Percentiles rank a stretch among this genome's conserved stretches.
These are phyloP conservation scores for Ammospiza caudacuta DNA, from an alignment of 2,113 vertebrate species.

Conservation along the genomic window DNA sequence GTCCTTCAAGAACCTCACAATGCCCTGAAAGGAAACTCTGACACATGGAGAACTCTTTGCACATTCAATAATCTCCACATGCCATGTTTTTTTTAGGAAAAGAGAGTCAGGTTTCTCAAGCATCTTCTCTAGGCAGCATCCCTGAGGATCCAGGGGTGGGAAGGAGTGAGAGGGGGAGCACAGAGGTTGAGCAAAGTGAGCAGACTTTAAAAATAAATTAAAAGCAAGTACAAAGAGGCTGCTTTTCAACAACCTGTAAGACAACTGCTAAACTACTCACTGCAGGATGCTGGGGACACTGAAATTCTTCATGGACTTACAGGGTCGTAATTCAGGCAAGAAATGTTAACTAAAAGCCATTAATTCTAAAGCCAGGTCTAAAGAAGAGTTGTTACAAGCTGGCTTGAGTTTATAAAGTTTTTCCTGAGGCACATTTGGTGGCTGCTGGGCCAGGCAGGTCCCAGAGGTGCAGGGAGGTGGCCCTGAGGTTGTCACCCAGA, in stretches of 20 bases:
- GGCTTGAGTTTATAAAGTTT: background rate
- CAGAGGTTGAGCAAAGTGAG: background rate
- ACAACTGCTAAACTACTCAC: background rate
- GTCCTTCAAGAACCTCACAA: background rate
- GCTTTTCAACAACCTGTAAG: background rate
- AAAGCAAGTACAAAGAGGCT: background rate
- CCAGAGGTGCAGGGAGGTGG: background rate
- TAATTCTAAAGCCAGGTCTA: background rate
- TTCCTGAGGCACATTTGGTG: background rate
- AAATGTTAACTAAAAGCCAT: background rate
- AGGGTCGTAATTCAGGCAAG: background rate
- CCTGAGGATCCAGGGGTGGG: background rate
- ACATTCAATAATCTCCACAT: background rate
- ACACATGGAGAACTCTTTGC: background rate
- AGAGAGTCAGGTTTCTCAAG: background rate
- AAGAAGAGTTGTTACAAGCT: background rate
- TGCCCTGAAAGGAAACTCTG: background rate
- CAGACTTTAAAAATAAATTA: background rate
- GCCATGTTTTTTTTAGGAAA: background rate
- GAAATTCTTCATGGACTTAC: background rate
- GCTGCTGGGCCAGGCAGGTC: background rate
- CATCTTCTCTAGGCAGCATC: background rate
- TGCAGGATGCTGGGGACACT: background rate
- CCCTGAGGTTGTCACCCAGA: background rate
- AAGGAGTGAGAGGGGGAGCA: background rate